These are phyloP conservation scores for Aspidapion aeneum DNA, from an alignment of 2,888 invertebrate genomes.

Conservation along the genomic window DNA sequence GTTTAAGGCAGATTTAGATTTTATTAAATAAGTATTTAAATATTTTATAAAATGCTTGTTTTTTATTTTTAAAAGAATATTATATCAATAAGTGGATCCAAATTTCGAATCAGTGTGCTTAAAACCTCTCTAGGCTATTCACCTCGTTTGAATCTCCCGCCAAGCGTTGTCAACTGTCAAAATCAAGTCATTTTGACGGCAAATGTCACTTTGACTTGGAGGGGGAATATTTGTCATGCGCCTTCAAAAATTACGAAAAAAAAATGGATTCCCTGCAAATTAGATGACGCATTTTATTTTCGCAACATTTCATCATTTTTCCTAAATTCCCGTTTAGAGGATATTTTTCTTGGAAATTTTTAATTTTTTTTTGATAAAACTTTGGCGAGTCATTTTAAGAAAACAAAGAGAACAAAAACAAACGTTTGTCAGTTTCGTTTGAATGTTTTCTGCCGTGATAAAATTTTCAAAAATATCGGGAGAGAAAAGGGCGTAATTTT, in stretches of 20 bases:
- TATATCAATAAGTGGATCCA: no score
- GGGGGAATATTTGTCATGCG: neutral
- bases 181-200: neutral
- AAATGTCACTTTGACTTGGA: neutral
- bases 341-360: neutral
- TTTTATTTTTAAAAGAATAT: no score
- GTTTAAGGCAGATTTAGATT: neutral
- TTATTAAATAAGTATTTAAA: no score
- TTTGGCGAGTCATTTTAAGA: neutral
- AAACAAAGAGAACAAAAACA: neutral
- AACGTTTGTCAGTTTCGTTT: neutral
- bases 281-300: neutral
- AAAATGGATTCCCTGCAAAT: neutral
- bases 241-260: neutral
- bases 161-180: slow-evolving; percentile 14
- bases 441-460: neutral
- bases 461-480: neutral
- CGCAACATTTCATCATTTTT: neutral
- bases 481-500: neutral
- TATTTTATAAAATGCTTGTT: no score
- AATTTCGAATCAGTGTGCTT: no score
- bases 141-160: slow-evolving; percentile 21
- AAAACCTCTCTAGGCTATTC: no score
- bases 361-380: neutral
- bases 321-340: neutral